These are phyloP conservation scores for Pogona vitticeps DNA, from an alignment of 2,113 vertebrate genomes.

Conservation along the genomic window DNA sequence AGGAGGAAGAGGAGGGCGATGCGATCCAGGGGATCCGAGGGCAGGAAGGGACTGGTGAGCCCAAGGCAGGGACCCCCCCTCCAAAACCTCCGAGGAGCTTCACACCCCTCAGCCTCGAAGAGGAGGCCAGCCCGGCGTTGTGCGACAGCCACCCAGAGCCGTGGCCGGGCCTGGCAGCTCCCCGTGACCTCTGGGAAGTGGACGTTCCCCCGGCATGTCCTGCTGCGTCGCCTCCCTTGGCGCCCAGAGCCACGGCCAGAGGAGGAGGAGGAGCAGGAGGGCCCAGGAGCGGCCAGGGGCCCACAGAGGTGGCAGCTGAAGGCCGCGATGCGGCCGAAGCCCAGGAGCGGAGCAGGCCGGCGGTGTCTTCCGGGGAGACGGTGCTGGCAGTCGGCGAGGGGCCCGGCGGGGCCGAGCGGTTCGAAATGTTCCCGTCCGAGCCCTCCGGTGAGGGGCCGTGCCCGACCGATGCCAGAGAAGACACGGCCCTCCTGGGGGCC, in stretches of 20 bases:
- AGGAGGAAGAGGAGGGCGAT: fast-evolving
- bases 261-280: fast-evolving
- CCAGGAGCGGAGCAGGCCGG: not conserved
- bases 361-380: not conserved
- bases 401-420: constrained; percentile 60
- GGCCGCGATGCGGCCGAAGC: not conserved
- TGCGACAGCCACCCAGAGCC: fast-evolving
- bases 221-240: fast-evolving
- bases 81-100: constrained; percentile 63
- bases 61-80: fast-evolving
- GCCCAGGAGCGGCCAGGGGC: fast-evolving
- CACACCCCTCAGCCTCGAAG: fast-evolving
- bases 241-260: fast-evolving
- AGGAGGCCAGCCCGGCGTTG: fast-evolving
- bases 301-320: fast-evolving
- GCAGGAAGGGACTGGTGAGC: not conserved
- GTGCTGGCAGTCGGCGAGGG: constrained; percentile 48
- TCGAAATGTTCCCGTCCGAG: constrained; percentile 70
- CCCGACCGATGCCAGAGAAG: constrained; percentile 15
- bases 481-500: constrained; percentile 25
- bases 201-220: not conserved
- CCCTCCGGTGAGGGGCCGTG: constrained; percentile 46
- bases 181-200: fast-evolving
- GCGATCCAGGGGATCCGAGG: fast-evolving
- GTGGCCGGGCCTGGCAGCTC: fast-evolving